A percentile compares a stretch with the other conserved stretches of the same genome.
Conservation (phyloP, 1,140 invertebrate genomes). For the Meloidogyne hapla region DNA sequence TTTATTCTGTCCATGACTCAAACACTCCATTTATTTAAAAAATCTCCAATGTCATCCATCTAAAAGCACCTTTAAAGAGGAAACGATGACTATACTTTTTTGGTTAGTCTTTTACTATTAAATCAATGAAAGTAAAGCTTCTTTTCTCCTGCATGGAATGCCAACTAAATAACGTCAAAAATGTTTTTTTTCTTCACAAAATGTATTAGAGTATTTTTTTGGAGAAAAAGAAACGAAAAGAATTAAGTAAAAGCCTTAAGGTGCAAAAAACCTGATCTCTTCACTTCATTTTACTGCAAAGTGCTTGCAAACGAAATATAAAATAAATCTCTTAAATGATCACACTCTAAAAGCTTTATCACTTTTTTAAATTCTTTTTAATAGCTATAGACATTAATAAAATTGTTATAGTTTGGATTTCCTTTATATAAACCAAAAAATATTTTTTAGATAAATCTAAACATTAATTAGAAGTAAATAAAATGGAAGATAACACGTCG, state of each 20-base stretch:
- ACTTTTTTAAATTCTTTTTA: too few species aligned
- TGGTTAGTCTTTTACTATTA: background rate
- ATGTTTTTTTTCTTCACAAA: background rate
- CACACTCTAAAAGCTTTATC: too few species aligned
- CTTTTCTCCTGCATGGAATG: background rate
- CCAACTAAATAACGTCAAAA: background rate
- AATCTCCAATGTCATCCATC: too few species aligned
- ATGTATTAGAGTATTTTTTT: background rate
- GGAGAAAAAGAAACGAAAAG: background rate
- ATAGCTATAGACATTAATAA: too few species aligned
- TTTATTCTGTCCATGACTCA: background rate
- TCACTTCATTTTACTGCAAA: background rate
- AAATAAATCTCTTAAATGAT: background rate
- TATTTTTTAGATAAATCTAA: too few species aligned
- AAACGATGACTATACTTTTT: background rate
- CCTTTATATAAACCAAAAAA: too few species aligned
- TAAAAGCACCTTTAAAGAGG: too few species aligned
- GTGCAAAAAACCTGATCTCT: background rate
- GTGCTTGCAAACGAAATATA: background rate
- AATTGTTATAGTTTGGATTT: too few species aligned
- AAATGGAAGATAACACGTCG: too few species aligned
- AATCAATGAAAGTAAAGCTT: conserved; percentile 3
- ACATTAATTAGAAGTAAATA: too few species aligned
- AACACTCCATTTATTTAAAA: background rate
- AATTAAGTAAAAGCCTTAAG: background rate